phyloP scores from a whole-genome alignment of 1,140 invertebrate species.

The Pemphigus obesinymphae region DNA sequence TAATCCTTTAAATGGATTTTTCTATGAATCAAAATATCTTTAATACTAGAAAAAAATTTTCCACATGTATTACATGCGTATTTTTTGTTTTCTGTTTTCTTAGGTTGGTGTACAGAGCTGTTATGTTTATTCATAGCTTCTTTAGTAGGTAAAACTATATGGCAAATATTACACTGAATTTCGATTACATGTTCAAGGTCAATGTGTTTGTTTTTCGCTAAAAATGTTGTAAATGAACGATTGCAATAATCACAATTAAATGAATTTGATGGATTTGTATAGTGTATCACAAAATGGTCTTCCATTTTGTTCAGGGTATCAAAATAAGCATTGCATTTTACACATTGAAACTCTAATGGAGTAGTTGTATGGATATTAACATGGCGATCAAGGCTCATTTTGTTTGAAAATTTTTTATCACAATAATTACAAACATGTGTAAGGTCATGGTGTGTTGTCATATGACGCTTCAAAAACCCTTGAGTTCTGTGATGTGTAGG shows the following conservation, averaged over 20 bases:
- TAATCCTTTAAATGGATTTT: slow-evolving; percentile 1
- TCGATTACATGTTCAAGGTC: slow-evolving; percentile 10
- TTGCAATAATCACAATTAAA: slow-evolving; percentile 26
- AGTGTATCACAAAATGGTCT: slow-evolving; percentile 27
- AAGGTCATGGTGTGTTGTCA: neutral
- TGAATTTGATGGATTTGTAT: neutral
- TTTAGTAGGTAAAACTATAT: slow-evolving; percentile 23
- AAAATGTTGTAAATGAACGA: neutral
- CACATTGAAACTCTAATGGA: slow-evolving; percentile 34
- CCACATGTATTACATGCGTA: slow-evolving; percentile 13
- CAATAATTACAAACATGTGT: neutral
- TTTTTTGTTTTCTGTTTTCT: neutral
- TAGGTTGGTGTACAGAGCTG: slow-evolving; percentile 17
- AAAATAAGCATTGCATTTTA: slow-evolving; percentile 31
- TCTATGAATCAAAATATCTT: slow-evolving; percentile 30
- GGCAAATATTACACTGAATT: slow-evolving; percentile 24
- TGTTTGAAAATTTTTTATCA: slow-evolving; percentile 25
- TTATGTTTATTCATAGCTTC: slow-evolving; percentile 33
- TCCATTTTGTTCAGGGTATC: slow-evolving; percentile 29
- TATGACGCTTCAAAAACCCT: neutral
- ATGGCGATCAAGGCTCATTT: slow-evolving; percentile 5
- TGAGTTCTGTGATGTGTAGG: neutral
- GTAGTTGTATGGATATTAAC: neutral
- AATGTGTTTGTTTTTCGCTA: slow-evolving; percentile 8
- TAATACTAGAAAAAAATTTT: slow-evolving; percentile 27